Conservation (phyloP, 2,888 invertebrate genomes). For the Metellina segmentata region DNA sequence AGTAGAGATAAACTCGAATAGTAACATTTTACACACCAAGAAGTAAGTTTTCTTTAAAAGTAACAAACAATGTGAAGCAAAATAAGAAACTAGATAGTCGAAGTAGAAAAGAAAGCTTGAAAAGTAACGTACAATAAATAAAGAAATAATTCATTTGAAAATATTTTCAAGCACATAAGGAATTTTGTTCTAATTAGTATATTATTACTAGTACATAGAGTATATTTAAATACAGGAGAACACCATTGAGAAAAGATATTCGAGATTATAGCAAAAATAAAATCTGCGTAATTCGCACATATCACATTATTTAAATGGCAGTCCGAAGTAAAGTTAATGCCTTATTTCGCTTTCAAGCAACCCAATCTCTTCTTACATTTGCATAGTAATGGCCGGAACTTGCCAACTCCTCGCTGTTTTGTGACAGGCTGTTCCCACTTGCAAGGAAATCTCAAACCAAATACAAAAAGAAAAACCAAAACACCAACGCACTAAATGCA, state of each 20-base stretch:
- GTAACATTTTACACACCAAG: no score
- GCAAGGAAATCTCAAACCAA: background rate
- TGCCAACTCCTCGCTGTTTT: background rate
- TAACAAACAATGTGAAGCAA: no score
- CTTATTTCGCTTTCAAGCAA: background rate
- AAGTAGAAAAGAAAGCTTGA: no score
- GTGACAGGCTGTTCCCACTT: background rate
- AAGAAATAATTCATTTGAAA: no score
- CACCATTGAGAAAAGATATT: background rate
- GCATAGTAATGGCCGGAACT: conserved; percentile 1
- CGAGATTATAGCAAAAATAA: background rate
- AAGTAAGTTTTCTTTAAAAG: no score
- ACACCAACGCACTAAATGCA: background rate
- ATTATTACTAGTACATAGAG: no score
- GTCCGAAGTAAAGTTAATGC: background rate
- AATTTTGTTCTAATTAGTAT: no score
- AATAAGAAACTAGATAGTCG: no score
- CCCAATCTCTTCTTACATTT: background rate
- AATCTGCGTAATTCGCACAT: background rate
- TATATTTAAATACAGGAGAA: no score
- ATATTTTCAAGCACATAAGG: no score
- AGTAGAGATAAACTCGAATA: no score
- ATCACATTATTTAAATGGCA: background rate
- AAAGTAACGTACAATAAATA: no score
- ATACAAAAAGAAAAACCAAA: background rate